Base-by-base conservation (phyloP, 2,888 invertebrate genomes). In the Tachystola acroxantha region DNA sequence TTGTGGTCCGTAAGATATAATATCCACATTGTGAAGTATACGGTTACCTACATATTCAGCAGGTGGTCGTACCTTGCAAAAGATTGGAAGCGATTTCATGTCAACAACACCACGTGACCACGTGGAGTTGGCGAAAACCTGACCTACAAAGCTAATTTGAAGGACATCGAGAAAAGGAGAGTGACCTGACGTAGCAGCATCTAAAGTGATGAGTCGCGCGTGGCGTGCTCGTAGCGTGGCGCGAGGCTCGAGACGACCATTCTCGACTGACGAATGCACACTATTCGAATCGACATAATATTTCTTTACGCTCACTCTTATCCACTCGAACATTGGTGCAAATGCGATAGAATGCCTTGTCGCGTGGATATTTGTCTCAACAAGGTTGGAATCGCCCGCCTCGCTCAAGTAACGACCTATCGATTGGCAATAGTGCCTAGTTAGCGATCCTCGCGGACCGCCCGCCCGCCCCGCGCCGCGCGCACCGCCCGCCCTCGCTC, bases 71-170 rank as follows among this genome's bases (percentile, higher is more conserved):
- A 53, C 40, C 39, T 32, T 19, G 32, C 24, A 28, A 19, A 37
- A 24, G 27, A 26, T 7, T 32, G 32, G 11, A 37, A 48, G 35
- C 42, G 50, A 60, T 52, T 52, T 59, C 56, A 56, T 64, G 76
- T 75, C 79, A 82, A 84, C 81, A 84, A 75, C 60, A 67, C 16
- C 16, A 16, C 84, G 82, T 84, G 85, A n/a, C 71, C 82, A 85
- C 84, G 82, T 84, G 85, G 76, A 70, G 61, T 64, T 68, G 68
- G 68, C 70, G 71, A 80, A 79, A 80, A 81, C 84, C 85, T 86
- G 85, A 86, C 85, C 85, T 86, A 86, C 84, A 86, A 81, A 85
- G 85, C 85, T 85, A 85, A 86, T 86, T 85, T 85, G 85, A 86
- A 86, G 85, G 85, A 86, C 85, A 85, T 77, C 81, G 81, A 79